These are phyloP conservation scores for Drosophila mulleri DNA, from an alignment of 2,888 invertebrate genomes.

Conservation along the genomic window DNA sequence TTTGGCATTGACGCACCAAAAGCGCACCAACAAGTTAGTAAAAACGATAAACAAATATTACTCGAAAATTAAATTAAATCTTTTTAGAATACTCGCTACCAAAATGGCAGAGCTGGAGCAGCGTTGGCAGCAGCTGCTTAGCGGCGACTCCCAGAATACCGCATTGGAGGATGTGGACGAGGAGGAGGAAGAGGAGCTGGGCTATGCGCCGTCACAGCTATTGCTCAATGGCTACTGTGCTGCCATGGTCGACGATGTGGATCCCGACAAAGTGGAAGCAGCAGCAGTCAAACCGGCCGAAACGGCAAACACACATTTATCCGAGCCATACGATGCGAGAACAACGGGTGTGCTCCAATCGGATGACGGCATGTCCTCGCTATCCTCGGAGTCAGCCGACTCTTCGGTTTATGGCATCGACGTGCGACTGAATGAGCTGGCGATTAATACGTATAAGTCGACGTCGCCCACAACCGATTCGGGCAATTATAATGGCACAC, in stretches of 20 bases:
- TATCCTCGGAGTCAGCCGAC: conserved; percentile 83
- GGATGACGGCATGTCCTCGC: conserved; percentile 81
- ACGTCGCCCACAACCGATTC: conserved; percentile 80
- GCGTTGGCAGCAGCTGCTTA: conserved; percentile 88
- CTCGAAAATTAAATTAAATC: not conserved
- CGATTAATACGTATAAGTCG: conserved; percentile 75
- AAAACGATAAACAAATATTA: not conserved
- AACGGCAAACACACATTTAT: conserved; percentile 55
- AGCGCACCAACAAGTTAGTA: conserved; percentile 92
- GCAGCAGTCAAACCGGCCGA: conserved; percentile 24
- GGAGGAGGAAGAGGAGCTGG: conserved; percentile 59
- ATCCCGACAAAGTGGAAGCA: conserved; percentile 18
- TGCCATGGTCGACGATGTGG: conserved; percentile 85
- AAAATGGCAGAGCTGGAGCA: conserved; percentile 93
- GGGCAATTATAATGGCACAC: conserved; percentile 63
- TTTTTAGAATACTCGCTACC: conserved; percentile 89
- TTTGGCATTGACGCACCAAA: conserved; percentile 92
- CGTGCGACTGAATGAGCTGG: conserved; percentile 65
- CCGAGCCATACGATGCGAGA: conserved; percentile 77
- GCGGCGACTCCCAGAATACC: conserved; percentile 68
- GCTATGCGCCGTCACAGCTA: conserved; percentile 87
- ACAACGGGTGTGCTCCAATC: conserved; percentile 65
- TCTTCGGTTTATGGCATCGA: conserved; percentile 84
- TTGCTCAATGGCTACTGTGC: conserved; percentile 88
- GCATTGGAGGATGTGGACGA: conserved; percentile 67